Conservation (phyloP, 2,797 vertebrate genomes). For the Sebastes kiyomatsui region DNA sequence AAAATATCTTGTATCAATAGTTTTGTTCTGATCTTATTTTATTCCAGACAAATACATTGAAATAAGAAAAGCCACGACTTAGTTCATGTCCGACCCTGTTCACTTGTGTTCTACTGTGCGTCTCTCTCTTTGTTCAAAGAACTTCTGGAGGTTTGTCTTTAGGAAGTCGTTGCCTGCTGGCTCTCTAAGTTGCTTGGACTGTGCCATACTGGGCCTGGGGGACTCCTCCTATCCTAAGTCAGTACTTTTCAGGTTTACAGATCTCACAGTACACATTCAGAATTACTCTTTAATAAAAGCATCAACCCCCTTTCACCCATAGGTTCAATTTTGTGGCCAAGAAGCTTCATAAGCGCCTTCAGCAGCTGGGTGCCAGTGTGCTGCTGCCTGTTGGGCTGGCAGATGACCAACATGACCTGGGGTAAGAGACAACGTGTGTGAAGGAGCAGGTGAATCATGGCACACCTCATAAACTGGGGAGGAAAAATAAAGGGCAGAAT, state of each 20-base stretch:
- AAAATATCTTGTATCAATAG: background rate
- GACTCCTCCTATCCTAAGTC: slow-evolving; percentile 97
- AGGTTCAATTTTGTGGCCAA: slow-evolving; percentile 98
- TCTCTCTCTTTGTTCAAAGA: slow-evolving; percentile 69
- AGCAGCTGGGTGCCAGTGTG: slow-evolving; percentile 87
- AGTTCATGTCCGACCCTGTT: background rate
- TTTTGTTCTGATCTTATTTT: background rate
- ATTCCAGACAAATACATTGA: background rate
- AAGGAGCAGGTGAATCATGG: background rate
- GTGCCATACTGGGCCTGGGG: slow-evolving; percentile 90
- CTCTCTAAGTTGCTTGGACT: slow-evolving; percentile 90
- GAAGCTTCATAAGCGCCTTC: slow-evolving; percentile 92
- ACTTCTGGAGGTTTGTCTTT: slow-evolving; percentile 96
- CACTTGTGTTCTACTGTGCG: background rate
- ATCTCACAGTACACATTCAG: background rate
- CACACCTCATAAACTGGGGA: background rate
- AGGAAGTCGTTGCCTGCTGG: slow-evolving; percentile 86
- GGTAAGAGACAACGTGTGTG: slow-evolving; percentile 80
- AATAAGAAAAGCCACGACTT: background rate
- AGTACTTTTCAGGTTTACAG: slow-evolving; percentile 2
- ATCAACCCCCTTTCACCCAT: background rate
- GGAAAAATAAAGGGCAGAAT: background rate
- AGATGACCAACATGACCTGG: slow-evolving; percentile 95
- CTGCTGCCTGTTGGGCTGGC: slow-evolving; percentile 87
- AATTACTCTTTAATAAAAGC: background rate